Conservation (phyloP, 1,140 invertebrate species). For the Neocloeon triangulifer region DNA sequence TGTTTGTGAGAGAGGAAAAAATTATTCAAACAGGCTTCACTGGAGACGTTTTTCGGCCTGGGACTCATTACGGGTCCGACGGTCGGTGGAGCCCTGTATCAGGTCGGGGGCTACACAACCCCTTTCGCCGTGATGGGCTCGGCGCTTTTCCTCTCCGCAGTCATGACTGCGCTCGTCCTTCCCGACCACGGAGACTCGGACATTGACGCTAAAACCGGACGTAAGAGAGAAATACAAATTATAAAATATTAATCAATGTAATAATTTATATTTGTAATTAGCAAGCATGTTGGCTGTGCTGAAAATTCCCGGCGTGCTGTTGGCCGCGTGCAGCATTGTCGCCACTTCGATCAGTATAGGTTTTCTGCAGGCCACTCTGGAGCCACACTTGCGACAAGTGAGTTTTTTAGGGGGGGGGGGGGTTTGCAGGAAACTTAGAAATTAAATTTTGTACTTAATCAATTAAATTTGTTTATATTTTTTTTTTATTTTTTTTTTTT, state of each 20-base stretch:
- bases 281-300: conserved; percentile 35
- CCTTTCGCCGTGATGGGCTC: conserved; percentile 69
- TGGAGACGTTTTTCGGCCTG: conserved; percentile 77
- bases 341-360: conserved; percentile 57
- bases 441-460: background rate
- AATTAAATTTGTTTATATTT: conserved; percentile 4
- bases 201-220: conserved; percentile 25
- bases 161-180: conserved; percentile 47
- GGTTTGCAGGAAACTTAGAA: background rate
- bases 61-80: conserved; percentile 72
- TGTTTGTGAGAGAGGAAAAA: too few species aligned
- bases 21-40: conserved; percentile 32
- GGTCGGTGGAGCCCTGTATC: conserved; percentile 56
- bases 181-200: conserved; percentile 34
- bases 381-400: conserved; percentile 53
- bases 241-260: too few species aligned
- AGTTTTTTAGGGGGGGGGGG: background rate
- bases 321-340: conserved; percentile 43
- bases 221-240: too few species aligned
- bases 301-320: conserved; percentile 39
- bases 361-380: conserved; percentile 56
- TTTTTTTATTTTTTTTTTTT: conserved; percentile 7
- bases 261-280: too few species aligned
- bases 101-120: conserved; percentile 59
- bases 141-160: conserved; percentile 46